Evolutionary conservation across 2,888 invertebrate species (phyloP).

Genomic region (Nowickia ferox): DNA sequence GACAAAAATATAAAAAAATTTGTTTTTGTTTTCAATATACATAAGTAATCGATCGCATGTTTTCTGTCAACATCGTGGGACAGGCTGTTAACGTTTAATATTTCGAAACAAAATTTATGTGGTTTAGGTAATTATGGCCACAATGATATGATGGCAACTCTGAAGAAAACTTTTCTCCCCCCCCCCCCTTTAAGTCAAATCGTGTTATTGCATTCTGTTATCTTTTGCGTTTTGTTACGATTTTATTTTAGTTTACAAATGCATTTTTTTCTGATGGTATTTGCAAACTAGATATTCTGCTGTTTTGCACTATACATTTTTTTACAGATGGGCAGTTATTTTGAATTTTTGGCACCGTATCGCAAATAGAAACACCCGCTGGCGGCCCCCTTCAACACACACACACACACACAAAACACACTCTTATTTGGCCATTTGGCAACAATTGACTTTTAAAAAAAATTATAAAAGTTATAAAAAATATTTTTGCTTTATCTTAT

Average conservation of each 20-base stretch:
- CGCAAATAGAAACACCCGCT: conserved; percentile 28
- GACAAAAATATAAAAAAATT: too few relatives aligned
- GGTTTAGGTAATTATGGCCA: not conserved
- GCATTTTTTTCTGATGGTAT: conserved; percentile 1
- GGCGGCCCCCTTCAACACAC: conserved; percentile 11
- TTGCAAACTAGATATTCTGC: conserved; percentile 51
- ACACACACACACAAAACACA: not conserved
- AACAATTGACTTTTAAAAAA: conserved; percentile 63
- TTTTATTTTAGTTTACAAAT: conserved; percentile 45
- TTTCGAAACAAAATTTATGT: not conserved
- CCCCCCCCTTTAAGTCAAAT: conserved; percentile 12
- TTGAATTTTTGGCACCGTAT: conserved; percentile 50
- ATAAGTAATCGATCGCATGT: too few relatives aligned
- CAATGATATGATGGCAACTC: conserved; percentile 38
- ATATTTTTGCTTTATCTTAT: conserved; percentile 42
- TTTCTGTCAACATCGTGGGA: too few relatives aligned
- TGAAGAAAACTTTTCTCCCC: not conserved
- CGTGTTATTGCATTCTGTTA: conserved; percentile 65
- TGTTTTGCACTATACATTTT: conserved; percentile 42
- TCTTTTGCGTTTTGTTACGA: conserved; percentile 64
- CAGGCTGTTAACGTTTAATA: too few relatives aligned
- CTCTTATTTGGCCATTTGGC: conserved; percentile 36
- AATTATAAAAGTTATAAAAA: conserved; percentile 7
- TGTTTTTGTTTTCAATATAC: too few relatives aligned
- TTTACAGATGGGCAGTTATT: conserved; percentile 64